Base-by-base conservation (phyloP, 2,113 vertebrate genomes). In the Camelus dromedarius region DNA sequence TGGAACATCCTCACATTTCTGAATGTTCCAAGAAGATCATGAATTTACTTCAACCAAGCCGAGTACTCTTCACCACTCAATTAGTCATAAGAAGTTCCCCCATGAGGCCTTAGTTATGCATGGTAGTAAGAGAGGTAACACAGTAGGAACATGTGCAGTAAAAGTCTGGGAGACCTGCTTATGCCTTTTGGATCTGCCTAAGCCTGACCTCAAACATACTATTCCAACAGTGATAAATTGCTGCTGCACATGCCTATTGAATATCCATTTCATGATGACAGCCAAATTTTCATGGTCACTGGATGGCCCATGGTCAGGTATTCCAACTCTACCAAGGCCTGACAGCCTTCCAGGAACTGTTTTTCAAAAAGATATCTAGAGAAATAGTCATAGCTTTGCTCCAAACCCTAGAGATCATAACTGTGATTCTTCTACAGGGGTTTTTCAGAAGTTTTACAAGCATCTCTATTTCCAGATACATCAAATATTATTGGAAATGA, bases 281-380 rank as follows among this genome's bases (percentile, higher is more conserved):
- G 26, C 30, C 42, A 60, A 82, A 67, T 26, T 12, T 80, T 3
- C 6, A 28, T 20, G 5, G 6, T 75, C 20, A 54, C 15, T 26
- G 89, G 13, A 32, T 32, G 15, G n/a, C 42, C n/a, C 16, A 18
- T 16, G 38, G 11, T 52, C 24, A 80, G 72, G 30, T n/a, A 91
- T 85, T 75, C 19, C 28, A 85, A 60, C 6, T 58, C 20, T 84
- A 81, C 30, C 13, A 77, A 93, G 16, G 16, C 13, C 13, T 72
- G 15, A 80, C 11, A 62, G 26, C 56, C 75, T 96, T 81, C 10
- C 2, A 62, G 14, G 13, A 91, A 58, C 6, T 46, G 18, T 62
- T 96, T 93, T 54, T 86, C 48, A 66, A 81, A 92, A 85, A 42
- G 32, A 72, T 38, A 89, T n/a, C 48, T 69, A 28, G 11, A 95